phyloP scores from a whole-genome alignment of 2,113 vertebrate species.

The Melanerpes aurifrons region DNA sequence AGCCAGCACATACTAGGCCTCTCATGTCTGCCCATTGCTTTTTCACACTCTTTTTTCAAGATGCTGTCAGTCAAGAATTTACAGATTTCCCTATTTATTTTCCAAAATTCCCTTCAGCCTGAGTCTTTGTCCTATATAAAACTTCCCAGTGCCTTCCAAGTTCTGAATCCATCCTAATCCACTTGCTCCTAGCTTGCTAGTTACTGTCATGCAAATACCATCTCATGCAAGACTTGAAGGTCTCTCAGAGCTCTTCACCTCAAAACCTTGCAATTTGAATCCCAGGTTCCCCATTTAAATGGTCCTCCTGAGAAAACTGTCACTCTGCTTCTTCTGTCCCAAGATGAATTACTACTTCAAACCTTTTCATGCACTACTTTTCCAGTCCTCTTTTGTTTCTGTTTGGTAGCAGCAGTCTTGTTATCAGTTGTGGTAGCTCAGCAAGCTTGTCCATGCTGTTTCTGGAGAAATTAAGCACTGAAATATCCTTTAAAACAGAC shows the following conservation, averaged over 20 bases:
- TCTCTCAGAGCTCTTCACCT: background rate
- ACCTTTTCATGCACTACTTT: background rate
- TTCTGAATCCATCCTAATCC: background rate
- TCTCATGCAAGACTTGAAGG: background rate
- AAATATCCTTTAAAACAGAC: background rate
- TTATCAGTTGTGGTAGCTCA: background rate
- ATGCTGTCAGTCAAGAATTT: background rate
- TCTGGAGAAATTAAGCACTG: background rate
- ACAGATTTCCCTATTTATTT: background rate
- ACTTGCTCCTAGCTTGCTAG: background rate
- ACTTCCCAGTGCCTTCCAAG: background rate
- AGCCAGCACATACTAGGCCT: background rate
- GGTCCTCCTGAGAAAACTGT: background rate
- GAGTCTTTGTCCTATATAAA: background rate
- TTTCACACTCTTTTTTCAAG: background rate
- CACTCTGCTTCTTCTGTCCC: background rate
- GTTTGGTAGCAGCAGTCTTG: background rate
- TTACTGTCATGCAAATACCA: background rate
- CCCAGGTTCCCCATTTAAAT: background rate
- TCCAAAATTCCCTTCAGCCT: background rate
- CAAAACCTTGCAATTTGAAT: background rate
- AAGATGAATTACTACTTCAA: background rate
- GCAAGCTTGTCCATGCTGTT: background rate
- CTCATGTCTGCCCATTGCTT: background rate
- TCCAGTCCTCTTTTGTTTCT: background rate